Conservation (phyloP, 2,797 vertebrate genomes). For the Scolopax rusticola region DNA sequence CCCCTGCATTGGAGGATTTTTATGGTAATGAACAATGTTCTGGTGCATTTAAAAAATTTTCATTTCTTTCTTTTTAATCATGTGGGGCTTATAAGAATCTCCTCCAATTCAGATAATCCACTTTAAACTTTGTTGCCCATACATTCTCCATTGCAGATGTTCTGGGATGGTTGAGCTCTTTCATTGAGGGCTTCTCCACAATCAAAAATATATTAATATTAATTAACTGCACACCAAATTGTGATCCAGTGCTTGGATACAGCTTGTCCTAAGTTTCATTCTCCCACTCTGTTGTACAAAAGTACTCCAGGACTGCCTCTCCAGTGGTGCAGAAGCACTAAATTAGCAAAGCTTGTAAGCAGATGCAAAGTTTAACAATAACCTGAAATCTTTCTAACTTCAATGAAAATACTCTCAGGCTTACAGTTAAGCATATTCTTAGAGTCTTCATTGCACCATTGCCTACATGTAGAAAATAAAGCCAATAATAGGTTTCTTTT, state of each 20-base stretch:
- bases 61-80: neutral
- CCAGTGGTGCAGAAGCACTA: neutral
- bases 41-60: neutral
- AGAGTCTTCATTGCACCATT: neutral
- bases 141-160: neutral
- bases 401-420: neutral
- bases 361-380: neutral
- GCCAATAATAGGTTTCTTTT: neutral
- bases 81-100: neutral
- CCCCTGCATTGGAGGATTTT: neutral
- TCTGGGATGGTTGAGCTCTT: neutral
- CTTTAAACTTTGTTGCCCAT: neutral
- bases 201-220: neutral
- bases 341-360: neutral
- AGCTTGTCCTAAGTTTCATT: neutral
- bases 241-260: neutral
- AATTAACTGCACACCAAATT: neutral
- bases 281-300: neutral
- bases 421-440: neutral
- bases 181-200: neutral
- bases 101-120: neutral
- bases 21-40: neutral
- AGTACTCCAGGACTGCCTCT: neutral
- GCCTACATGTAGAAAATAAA: neutral
- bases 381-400: neutral